These are phyloP conservation scores for Hipparchia sbordonii DNA, from an alignment of 2,888 invertebrate species.

Conservation along the genomic window DNA sequence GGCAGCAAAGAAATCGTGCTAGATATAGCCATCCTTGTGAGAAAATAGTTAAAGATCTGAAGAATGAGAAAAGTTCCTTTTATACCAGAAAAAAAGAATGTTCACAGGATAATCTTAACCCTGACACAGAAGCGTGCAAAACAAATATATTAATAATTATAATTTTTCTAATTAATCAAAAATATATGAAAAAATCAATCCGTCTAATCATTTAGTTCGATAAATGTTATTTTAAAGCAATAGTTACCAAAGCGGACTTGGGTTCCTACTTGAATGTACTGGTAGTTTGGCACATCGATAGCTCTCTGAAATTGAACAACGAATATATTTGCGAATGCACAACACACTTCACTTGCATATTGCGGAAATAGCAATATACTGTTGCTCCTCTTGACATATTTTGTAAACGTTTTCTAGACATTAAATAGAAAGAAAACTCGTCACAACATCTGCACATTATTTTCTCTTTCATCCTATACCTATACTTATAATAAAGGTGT, in stretches of 20 bases:
- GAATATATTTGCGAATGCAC: constrained; percentile 22
- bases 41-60: no score
- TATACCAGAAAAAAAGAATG: no score
- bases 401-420: constrained; percentile 2
- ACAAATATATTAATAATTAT: neutral
- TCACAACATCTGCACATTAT: neutral
- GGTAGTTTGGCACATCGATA: constrained; percentile 11
- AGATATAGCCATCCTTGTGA: no score
- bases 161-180: neutral
- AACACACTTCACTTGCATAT: constrained; percentile 24
- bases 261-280: constrained; percentile 6
- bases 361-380: constrained; percentile 20
- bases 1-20: no score
- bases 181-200: neutral
- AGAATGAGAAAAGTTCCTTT: no score
- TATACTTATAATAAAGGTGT: no score
- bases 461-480: neutral
- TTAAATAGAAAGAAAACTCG: neutral
- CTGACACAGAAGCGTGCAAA: neutral
- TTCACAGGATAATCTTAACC: no score
- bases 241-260: neutral
- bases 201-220: neutral
- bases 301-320: constrained; percentile 16
- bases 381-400: constrained; percentile 8
- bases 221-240: neutral